Base-by-base conservation (phyloP, 2,888 invertebrate species). In the Ctena decussata region DNA sequence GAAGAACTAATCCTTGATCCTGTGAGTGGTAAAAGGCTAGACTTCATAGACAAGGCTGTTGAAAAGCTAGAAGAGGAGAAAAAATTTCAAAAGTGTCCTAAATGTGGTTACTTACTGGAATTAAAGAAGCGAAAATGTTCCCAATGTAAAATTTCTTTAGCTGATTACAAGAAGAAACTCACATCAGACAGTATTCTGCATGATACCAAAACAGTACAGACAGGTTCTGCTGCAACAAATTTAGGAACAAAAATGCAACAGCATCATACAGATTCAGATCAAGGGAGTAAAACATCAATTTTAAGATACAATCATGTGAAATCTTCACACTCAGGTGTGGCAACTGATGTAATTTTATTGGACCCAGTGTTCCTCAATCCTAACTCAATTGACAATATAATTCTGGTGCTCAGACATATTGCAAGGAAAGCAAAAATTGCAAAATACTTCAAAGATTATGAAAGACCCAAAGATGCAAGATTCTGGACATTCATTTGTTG, bases 281-380 rank as follows among this genome's bases (percentile, higher is more conserved):
- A n/a, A n/a, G 6, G 3, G 6, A 60, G 32, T 12, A 8, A 60
- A 60, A 30, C 8, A 30, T 3, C 27, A 27, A 6, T 30, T 27
- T 11, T 18, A 21, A 27, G 27, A 21, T 82, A 46, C 35, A 41
- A 27, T 32, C 77, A 82, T 77, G 71, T 82, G 21, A 30, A 39
- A n/a, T 60, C 71, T 1, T n/a, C 21, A 32, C 71, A 82, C 44
- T 11, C 44, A 21, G 71, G 57, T 18, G 27, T 49, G 18, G 57
- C 69, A n/a, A 49, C 3, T 18, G 60, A 76, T n/a, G 57, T 82
- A 15, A 72, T 39, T 27, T n/a, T 77, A 27, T n/a, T 77, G 27
- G 77, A 82, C 37, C 81, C 77, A 37, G 81, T 82, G 12, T 82
- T 77, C 72, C 71, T 82, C 5, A 77, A 77, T 37, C 77, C 80